phyloP scores from a whole-genome alignment of 1,140 invertebrate species.

The Hydropsyche tenuis region DNA sequence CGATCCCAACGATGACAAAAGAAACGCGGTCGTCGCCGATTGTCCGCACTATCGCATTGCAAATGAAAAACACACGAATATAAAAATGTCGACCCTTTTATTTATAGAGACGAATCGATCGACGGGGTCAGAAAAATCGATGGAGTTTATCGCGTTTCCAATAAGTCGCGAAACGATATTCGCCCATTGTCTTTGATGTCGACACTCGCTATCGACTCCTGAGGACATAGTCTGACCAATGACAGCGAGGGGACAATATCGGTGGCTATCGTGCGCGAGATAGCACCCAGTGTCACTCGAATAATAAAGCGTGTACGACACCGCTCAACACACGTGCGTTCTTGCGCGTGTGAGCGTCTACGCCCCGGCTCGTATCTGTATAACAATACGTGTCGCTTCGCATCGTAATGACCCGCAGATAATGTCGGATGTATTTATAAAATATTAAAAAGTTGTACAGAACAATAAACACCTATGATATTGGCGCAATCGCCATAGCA shows the following conservation, averaged over 20 bases:
- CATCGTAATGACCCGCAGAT: conserved; percentile 46
- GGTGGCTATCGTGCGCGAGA: conserved; percentile 31
- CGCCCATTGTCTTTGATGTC: conserved; percentile 35
- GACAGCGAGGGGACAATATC: conserved; percentile 45
- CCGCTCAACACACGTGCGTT: conserved; percentile 22
- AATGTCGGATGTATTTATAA: conserved; percentile 8
- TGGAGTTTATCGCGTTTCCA: conserved; percentile 44
- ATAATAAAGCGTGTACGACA: conserved; percentile 36
- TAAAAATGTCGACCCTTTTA: conserved; percentile 13
- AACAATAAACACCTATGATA: conserved; percentile 21
- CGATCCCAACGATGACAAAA: neutral
- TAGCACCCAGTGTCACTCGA: conserved; percentile 41
- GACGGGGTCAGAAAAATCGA: conserved; percentile 46
- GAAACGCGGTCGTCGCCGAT: neutral
- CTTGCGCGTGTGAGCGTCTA: neutral
- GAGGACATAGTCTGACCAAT: conserved; percentile 43
- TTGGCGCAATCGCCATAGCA: conserved; percentile 4
- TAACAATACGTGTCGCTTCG: neutral
- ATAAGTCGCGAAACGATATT: conserved; percentile 24
- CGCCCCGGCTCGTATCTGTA: neutral
- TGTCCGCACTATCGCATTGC: no score
- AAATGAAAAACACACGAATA: neutral
- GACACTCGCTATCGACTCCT: conserved; percentile 32
- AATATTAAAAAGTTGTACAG: conserved; percentile 7
- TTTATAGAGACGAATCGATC: conserved; percentile 46